Percentiles rank a stretch among this genome's conserved stretches.
Evolutionary conservation across 2,888 invertebrate species (phyloP).

Genomic region (Pimpla rufipes): DNA sequence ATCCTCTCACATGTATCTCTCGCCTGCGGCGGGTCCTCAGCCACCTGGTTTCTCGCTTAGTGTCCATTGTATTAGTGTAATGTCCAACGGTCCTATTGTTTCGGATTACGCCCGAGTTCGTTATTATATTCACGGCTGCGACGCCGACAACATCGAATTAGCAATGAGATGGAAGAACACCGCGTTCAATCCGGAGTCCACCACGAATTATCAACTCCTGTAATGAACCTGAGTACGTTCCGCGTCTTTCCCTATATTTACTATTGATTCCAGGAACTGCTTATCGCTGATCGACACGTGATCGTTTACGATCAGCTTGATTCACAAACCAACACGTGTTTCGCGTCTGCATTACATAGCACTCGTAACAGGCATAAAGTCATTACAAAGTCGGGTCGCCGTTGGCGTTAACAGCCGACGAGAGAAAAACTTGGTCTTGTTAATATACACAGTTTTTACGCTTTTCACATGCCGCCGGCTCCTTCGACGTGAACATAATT

Average conservation of each 20-base stretch:
- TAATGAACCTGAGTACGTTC: not conserved
- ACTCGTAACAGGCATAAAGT: too few relatives aligned
- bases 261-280: constrained; percentile 1
- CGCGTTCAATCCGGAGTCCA: not conserved
- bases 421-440: too few relatives aligned
- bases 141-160: constrained; percentile 22
- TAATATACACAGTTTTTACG: too few relatives aligned
- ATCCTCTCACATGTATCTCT: constrained; percentile 47
- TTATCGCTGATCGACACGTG: not conserved
- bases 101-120: constrained; percentile 28
- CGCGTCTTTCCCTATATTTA: not conserved
- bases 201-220: not conserved
- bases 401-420: too few relatives aligned
- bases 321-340: too few relatives aligned
- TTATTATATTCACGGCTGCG: not conserved
- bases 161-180: not conserved
- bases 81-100: constrained; percentile 27
- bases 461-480: too few relatives aligned
- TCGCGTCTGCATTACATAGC: too few relatives aligned
- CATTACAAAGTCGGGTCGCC: too few relatives aligned
- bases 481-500: too few relatives aligned
- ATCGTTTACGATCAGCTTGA: too few relatives aligned
- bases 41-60: constrained; percentile 23
- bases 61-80: constrained; percentile 20
- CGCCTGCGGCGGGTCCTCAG: constrained; percentile 4